Percentiles rank a stretch among this genome's conserved stretches.
Evolutionary conservation across 2,113 vertebrate species (phyloP).

Genomic region (Muntiacus muntjak): DNA sequence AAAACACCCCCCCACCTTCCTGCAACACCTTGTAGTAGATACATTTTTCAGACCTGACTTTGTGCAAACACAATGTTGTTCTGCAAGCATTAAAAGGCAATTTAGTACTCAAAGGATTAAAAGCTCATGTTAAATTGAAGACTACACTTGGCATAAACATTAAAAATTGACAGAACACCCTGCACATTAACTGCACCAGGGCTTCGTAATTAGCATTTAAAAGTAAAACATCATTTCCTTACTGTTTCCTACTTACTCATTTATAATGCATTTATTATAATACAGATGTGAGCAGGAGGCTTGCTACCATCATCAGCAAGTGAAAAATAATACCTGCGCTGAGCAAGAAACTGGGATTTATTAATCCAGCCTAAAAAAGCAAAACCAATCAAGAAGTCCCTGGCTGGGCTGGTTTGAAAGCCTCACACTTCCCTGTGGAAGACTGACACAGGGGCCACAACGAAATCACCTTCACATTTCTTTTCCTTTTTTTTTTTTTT

Average conservation of each 20-base stretch:
- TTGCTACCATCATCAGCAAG: conserved; percentile 73
- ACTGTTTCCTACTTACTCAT: conserved; percentile 88
- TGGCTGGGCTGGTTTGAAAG: conserved; percentile 51
- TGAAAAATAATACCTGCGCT: conserved; percentile 65
- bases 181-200: conserved; percentile 91
- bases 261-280: conserved; percentile 90
- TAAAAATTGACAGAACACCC: conserved; percentile 95
- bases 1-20: conserved; percentile 51
- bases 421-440: conserved; percentile 31
- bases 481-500: not conserved
- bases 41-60: conserved; percentile 92
- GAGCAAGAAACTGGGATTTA: conserved; percentile 49
- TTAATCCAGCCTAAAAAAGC: conserved; percentile 67
- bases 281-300: conserved; percentile 77
- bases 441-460: not conserved
- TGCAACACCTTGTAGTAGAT: conserved; percentile 82
- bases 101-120: conserved; percentile 97
- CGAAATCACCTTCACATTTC: not conserved
- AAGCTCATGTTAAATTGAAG: conserved; percentile 98
- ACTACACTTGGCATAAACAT: conserved; percentile 95
- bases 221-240: conserved; percentile 91
- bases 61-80: conserved; percentile 91
- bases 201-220: conserved; percentile 90
- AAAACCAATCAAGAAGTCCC: conserved; percentile 34
- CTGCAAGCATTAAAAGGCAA: conserved; percentile 95